Conservation (phyloP, 1,140 invertebrate genomes). For the Tetragnatha versicolor region DNA sequence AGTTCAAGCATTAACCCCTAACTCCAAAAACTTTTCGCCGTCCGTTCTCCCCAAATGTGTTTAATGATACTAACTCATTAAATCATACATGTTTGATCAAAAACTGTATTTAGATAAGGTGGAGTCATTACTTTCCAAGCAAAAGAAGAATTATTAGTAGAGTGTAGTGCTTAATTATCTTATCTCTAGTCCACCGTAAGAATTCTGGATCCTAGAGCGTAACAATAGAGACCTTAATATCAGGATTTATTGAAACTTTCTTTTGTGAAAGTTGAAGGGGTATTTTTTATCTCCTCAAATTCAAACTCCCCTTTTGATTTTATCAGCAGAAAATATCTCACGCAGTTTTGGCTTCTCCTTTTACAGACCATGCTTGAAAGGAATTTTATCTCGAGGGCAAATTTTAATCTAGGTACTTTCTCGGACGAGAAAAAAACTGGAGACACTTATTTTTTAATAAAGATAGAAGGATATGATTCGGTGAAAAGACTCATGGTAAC, state of each 20-base stretch:
- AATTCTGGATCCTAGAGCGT: conserved; percentile 9
- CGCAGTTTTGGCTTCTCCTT: conserved; percentile 14
- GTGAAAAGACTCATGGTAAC: too few species aligned
- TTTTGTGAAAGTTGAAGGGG: conserved; percentile 16
- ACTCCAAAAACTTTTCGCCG: too few species aligned
- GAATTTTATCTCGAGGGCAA: conserved; percentile 23
- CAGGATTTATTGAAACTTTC: conserved; percentile 31
- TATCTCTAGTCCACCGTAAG: conserved; percentile 9
- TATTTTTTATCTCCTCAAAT: not conserved
- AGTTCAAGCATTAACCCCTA: too few species aligned
- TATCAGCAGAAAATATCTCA: conserved; percentile 39
- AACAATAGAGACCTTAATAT: conserved; percentile 20
- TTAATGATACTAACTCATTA: too few species aligned
- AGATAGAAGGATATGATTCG: too few species aligned
- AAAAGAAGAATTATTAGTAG: conserved; percentile 31
- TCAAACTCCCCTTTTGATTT: conserved; percentile 24
- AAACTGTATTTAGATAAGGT: conserved; percentile 33
- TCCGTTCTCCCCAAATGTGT: too few species aligned
- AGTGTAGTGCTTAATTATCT: conserved; percentile 21
- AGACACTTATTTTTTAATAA: too few species aligned
- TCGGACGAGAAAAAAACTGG: too few species aligned
- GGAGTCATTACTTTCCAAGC: conserved; percentile 11
- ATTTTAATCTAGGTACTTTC: conserved; percentile 39
- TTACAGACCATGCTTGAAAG: conserved; percentile 5
- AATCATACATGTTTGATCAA: conserved; percentile 26